Evolutionary conservation across 1,140 invertebrate species (phyloP), one percentile per base, ranked within the genome.

Genomic region (Matsumurasca onukii): DNA sequence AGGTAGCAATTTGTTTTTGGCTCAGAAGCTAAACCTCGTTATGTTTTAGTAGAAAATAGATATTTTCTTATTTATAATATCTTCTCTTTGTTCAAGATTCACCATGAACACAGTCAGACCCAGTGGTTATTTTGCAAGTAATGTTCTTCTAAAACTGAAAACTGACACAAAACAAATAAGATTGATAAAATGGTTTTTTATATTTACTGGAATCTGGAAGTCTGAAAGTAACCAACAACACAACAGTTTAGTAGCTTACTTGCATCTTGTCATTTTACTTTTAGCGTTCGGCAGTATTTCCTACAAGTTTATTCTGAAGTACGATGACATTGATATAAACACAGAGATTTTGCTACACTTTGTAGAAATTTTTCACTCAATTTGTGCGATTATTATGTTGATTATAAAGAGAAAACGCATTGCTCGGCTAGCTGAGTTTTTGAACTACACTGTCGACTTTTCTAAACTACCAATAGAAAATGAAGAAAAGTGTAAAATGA

Each of bases 291-390:
- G 25, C 25, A 59, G 55, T 24, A 27, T 59, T 27, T 59, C 25
- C 3, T 59, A 59, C 55, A 59, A 27, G 55, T 59, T 59, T n/a
- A 27, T 59, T 27, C 24, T 59, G 25, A 59, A 27, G 25, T 59
- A 59, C 55, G 25, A 59, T 29, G 55, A 59, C 25, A 59, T 59
- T 59, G 25, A 59, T 24, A 59, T 59, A 9, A 59, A 59, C 25
- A 59, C 55, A 22, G 55, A 59, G 3, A 59, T 59, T 29, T n/a
- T 59, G 24, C 55, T 59, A 1, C 55, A 59, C 25, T 22, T 24
- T 25, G 55, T 59, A 9, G 55, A 59, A 24, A 25, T 59, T 2
- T 59, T 59, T 27, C 15, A 59, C 25, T 27, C 55, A 13, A 59
- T 59, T 29, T 59, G 55, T 24, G 3, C 24, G 5, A 22, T 27